Evolutionary conservation across 2,113 vertebrate genomes (phyloP).

Genomic region (Plestiodon gilberti): DNA sequence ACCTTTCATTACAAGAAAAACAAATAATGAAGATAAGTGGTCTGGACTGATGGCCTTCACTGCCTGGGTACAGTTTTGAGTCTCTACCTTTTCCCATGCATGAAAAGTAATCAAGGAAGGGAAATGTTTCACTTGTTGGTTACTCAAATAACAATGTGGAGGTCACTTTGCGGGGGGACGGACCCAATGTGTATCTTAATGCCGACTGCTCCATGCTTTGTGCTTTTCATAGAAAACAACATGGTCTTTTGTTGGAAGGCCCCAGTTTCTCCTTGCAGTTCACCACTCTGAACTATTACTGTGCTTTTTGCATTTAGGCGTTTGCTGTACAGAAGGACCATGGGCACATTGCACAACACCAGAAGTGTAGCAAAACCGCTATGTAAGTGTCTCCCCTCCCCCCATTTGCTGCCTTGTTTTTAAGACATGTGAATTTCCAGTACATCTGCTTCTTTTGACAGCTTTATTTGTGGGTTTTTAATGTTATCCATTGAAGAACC

Average conservation of each 20-base stretch:
- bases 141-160: not conserved
- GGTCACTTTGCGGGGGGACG: not conserved
- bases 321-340: slow-evolving; percentile 84
- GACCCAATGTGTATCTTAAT: too few species aligned
- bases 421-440: not conserved
- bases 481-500: not conserved
- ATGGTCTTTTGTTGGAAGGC: not conserved
- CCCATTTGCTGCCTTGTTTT: not conserved
- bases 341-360: slow-evolving; percentile 79
- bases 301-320: slow-evolving; percentile 73
- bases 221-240: not conserved
- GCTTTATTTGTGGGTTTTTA: not conserved
- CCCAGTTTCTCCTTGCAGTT: not conserved
- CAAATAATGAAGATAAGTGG: not conserved
- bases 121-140: not conserved
- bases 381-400: slow-evolving; percentile 80
- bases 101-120: not conserved
- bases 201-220: too few species aligned
- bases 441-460: not conserved
- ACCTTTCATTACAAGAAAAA: not conserved
- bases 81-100: not conserved
- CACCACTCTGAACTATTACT: not conserved
- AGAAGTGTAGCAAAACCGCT: slow-evolving; percentile 74
- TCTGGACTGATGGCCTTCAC: not conserved
- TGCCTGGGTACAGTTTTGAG: not conserved